Evolutionary conservation across 2,888 invertebrate genomes (phyloP).

Genomic region (Lycocerus yunnanus): DNA sequence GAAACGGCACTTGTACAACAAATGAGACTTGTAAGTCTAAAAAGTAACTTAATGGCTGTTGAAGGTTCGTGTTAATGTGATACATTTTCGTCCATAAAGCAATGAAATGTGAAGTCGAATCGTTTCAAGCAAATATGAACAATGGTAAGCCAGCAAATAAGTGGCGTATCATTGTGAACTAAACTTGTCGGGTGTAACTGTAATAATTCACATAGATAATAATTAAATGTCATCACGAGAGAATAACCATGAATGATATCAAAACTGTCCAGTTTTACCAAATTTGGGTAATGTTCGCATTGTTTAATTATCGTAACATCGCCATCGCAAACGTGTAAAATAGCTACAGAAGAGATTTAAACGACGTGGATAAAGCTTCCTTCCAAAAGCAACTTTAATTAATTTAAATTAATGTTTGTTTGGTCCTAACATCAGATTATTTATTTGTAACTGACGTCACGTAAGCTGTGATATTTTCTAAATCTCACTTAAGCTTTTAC

Average conservation of each 20-base stretch:
- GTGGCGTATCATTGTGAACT: conserved; percentile 12
- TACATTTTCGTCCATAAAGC: background rate
- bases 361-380: conserved; percentile 14
- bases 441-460: conserved; percentile 12
- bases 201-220: conserved; percentile 23
- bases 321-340: conserved; percentile 5
- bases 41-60: background rate
- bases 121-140: conserved; percentile 1
- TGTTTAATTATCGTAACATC: conserved; percentile 10
- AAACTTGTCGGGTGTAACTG: conserved; percentile 1
- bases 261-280: conserved; percentile 26
- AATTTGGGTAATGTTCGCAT: conserved; percentile 8
- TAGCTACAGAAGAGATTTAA: conserved; percentile 11
- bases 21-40: background rate
- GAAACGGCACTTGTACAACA: background rate
- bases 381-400: conserved; percentile 18
- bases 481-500: conserved; percentile 4
- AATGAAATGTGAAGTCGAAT: conserved; percentile 1
- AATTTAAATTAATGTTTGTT: conserved; percentile 25
- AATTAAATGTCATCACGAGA: conserved; percentile 28
- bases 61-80: background rate
- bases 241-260: conserved; percentile 28
- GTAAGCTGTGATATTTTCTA: conserved; percentile 1
- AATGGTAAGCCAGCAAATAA: background rate
- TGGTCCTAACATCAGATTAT: conserved; percentile 9